Conservation (phyloP, 1,140 invertebrate genomes). For the Pygmarrhopalites habei region DNA sequence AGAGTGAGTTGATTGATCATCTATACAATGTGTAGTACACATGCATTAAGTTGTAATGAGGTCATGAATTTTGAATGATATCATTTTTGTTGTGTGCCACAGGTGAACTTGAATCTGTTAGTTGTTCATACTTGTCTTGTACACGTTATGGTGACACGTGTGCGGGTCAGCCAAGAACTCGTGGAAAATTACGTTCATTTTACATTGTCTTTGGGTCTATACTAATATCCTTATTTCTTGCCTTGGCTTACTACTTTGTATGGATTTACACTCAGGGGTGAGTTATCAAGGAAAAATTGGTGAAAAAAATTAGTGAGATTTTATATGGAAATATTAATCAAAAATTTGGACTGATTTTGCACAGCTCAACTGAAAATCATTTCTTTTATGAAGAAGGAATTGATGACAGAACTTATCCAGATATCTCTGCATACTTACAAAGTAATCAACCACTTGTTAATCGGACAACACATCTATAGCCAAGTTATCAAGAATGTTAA, state of each 20-base stretch:
- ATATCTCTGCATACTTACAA: slow-evolving; percentile 11
- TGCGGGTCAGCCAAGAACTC: slow-evolving; percentile 16
- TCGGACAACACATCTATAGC: slow-evolving; percentile 27
- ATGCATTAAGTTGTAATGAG: no score
- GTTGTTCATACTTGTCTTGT: slow-evolving; percentile 38
- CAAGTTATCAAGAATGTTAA: no score
- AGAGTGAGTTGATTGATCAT: slow-evolving; percentile 17
- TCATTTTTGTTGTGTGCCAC: slow-evolving; percentile 1
- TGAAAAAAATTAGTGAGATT: background rate
- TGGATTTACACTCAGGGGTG: slow-evolving; percentile 39
- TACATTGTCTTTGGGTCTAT: slow-evolving; percentile 38
- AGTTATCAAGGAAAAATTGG: slow-evolving; percentile 5
- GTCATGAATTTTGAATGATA: background rate
- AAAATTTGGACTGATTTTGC: background rate
- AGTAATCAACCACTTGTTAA: slow-evolving; percentile 20
- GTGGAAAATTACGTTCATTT: slow-evolving; percentile 35
- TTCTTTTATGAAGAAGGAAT: slow-evolving; percentile 17
- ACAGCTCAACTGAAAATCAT: slow-evolving; percentile 1
- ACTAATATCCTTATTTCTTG: slow-evolving; percentile 36
- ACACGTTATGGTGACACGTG: slow-evolving; percentile 34
- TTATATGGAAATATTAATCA: background rate
- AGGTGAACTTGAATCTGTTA: slow-evolving; percentile 37
- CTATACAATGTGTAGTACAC: no score
- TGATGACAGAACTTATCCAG: slow-evolving; percentile 11
- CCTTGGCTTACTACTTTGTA: slow-evolving; percentile 38